Percentiles rank a stretch among this genome's conserved stretches.
Evolutionary conservation across 2,888 invertebrate genomes (phyloP).

Genomic region (Eupeodes luniger): DNA sequence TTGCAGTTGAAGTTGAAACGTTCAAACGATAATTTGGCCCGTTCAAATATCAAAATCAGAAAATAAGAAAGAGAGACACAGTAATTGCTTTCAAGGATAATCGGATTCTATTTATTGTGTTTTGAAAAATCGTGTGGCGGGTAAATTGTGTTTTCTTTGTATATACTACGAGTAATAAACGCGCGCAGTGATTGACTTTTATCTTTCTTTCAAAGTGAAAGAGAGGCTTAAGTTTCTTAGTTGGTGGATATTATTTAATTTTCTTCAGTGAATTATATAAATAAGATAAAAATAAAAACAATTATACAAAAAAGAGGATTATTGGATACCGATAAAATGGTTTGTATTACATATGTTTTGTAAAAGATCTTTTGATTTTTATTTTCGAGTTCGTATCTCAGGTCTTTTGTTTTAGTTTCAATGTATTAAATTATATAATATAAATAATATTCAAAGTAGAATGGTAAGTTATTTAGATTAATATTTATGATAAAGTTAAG

Average conservation of each 20-base stretch:
- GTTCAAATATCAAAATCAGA: conserved; percentile 6
- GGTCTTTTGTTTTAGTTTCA: not conserved
- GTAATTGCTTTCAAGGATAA: conserved; percentile 67
- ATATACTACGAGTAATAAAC: not conserved
- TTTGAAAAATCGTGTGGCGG: conserved; percentile 23
- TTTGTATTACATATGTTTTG: conserved; percentile 34
- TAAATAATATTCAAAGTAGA: too few species aligned
- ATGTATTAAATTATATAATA: not conserved
- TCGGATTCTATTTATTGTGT: conserved; percentile 56
- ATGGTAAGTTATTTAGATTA: too few species aligned
- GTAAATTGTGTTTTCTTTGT: conserved; percentile 22
- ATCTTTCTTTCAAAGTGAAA: conserved; percentile 46
- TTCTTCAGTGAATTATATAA: conserved; percentile 7
- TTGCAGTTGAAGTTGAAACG: conserved; percentile 77
- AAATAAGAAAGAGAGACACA: not conserved
- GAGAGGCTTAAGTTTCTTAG: conserved; percentile 31
- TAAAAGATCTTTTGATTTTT: not conserved
- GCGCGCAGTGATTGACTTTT: conserved; percentile 41
- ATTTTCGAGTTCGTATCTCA: conserved; percentile 25
- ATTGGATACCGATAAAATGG: conserved; percentile 65
- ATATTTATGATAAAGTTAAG: too few species aligned
- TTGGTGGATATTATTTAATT: conserved; percentile 11
- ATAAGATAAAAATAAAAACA: not conserved
- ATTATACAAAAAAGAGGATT: conserved; percentile 48
- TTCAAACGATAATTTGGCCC: conserved; percentile 61